Evolutionary conservation across 2,888 invertebrate genomes (phyloP).

Genomic region (Scaptomyza polygonia): DNA sequence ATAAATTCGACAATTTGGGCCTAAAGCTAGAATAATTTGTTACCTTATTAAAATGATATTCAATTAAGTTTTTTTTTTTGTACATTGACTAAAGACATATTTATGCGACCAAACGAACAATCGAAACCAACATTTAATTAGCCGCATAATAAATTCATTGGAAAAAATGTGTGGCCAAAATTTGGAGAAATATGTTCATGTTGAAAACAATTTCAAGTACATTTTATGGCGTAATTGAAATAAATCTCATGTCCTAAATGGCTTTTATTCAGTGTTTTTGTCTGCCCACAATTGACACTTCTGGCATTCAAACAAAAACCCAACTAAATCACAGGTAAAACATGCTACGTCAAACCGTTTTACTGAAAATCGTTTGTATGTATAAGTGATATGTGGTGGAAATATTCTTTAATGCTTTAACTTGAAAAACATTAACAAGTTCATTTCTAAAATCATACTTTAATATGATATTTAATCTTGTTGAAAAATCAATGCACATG

Average conservation of each 20-base stretch:
- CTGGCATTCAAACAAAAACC: background rate
- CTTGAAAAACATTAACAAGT: too few species aligned
- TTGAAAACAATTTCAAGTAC: conserved; percentile 69
- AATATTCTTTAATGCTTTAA: too few species aligned
- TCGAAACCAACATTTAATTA: conserved; percentile 34
- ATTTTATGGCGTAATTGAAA: conserved; percentile 69
- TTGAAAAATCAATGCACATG: too few species aligned
- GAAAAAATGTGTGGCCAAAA: conserved; percentile 22
- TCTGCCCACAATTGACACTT: conserved; percentile 14
- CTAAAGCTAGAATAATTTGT: conserved; percentile 48
- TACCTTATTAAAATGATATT: conserved; percentile 61
- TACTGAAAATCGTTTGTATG: too few species aligned
- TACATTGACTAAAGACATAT: conserved; percentile 59
- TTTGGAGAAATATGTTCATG: conserved; percentile 21
- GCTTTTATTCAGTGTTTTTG: conserved; percentile 44
- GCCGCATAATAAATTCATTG: conserved; percentile 53
- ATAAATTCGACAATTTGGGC: conserved; percentile 26
- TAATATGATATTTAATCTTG: too few species aligned
- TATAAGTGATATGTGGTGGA: too few species aligned
- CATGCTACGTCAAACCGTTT: conserved; percentile 3
- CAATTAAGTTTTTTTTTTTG: conserved; percentile 51
- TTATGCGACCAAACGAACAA: conserved; percentile 25
- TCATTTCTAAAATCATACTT: too few species aligned
- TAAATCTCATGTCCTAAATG: conserved; percentile 33
- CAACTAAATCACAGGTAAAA: conserved; percentile 9